phyloP scores from a whole-genome alignment of 2,113 vertebrate species.

The Zosterops hypoxanthus region DNA sequence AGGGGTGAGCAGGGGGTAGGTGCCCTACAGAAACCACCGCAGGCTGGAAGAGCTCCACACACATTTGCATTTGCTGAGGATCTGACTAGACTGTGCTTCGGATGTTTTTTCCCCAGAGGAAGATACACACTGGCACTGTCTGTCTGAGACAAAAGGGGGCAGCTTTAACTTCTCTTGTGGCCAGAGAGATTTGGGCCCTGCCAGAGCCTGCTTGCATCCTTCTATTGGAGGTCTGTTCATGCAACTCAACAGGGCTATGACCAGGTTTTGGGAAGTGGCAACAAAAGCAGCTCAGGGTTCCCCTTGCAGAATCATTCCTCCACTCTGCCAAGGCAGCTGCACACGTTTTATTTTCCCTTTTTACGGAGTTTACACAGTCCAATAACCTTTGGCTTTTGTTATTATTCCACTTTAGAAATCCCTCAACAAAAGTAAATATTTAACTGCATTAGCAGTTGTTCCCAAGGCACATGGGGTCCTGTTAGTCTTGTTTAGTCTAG shows the following conservation, averaged over 20 bases:
- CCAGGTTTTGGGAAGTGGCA: neutral
- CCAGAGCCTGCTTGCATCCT: neutral
- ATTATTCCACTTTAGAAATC: conserved; percentile 45
- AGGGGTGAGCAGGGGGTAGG: too few species aligned
- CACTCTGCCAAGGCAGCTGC: rapidly evolving
- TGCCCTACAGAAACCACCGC: neutral
- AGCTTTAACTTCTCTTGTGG: neutral
- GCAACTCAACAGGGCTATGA: neutral
- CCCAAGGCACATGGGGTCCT: neutral
- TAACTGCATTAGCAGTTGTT: conserved; percentile 44
- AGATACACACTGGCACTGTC: rapidly evolving
- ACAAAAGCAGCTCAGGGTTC: neutral
- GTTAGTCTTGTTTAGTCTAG: conserved; percentile 23
- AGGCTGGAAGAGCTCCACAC: neutral
- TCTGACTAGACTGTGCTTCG: neutral
- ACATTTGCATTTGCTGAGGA: neutral
- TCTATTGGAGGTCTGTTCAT: neutral
- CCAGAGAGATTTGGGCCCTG: rapidly evolving
- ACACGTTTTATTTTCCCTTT: conserved; percentile 8
- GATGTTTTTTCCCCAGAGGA: neutral
- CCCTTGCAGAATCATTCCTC: neutral
- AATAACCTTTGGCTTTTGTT: conserved; percentile 28
- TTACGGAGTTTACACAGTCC: neutral
- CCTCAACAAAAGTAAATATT: conserved; percentile 59
- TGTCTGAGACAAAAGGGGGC: neutral